Percentiles rank a stretch among this genome's conserved stretches.
Evolutionary conservation across 2,797 vertebrate species (phyloP).

Genomic region (Coreius guichenoti): DNA sequence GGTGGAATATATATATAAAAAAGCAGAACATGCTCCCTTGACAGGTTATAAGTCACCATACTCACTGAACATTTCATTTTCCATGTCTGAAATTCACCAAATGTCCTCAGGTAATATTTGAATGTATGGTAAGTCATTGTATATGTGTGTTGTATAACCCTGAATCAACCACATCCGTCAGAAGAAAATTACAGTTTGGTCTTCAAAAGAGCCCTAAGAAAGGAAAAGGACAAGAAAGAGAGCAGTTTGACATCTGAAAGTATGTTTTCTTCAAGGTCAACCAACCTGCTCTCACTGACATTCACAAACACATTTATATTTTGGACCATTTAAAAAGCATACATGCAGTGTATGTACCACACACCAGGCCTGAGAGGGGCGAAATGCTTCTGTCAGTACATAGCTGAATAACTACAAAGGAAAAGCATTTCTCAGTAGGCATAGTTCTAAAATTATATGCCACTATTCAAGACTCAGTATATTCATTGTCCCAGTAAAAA

Average conservation of each 20-base stretch:
- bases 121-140: background rate
- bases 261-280: constrained; percentile 1
- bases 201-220: background rate
- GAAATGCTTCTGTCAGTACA: background rate
- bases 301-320: background rate
- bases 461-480: constrained; percentile 21
- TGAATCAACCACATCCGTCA: background rate
- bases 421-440: constrained; percentile 15
- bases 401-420: background rate
- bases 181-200: background rate
- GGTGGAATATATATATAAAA: background rate
- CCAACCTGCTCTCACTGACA: background rate
- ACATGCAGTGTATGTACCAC: background rate
- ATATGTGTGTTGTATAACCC: background rate
- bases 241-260: constrained; percentile 1
- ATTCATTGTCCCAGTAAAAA: constrained; percentile 34
- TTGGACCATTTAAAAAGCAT: constrained; percentile 11
- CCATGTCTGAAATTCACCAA: background rate
- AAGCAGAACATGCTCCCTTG: background rate
- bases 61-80: background rate
- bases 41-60: background rate
- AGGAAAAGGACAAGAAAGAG: background rate
- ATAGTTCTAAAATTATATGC: constrained; percentile 29
- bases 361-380: background rate
- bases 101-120: background rate